phyloP scores from a whole-genome alignment of 2,888 invertebrate genomes.

The Thumatha senex region DNA sequence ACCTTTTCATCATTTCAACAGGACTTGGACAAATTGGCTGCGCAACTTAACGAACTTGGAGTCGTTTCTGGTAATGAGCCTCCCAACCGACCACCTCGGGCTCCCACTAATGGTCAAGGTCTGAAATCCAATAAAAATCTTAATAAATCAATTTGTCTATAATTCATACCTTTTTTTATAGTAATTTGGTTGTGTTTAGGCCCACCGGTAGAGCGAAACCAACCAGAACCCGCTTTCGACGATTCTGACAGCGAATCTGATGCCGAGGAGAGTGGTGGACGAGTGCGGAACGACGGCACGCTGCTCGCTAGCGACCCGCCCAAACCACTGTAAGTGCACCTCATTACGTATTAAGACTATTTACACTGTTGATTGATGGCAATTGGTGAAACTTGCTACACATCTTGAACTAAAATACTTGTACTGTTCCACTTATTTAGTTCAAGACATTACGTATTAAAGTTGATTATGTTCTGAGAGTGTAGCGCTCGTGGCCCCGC shows the following conservation, averaged over 20 bases:
- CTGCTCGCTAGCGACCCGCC: conserved; percentile 98
- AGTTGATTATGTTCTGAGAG: too few relatives aligned
- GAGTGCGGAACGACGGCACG: conserved; percentile 95
- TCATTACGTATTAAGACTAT: too few relatives aligned
- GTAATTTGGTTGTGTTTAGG: conserved; percentile 40
- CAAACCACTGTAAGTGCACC: conserved; percentile 93
- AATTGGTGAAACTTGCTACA: too few relatives aligned
- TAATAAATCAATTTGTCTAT: neutral
- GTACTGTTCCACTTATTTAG: too few relatives aligned
- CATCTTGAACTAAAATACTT: too few relatives aligned
- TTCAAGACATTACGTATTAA: too few relatives aligned
- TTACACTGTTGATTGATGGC: too few relatives aligned
- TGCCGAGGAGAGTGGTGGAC: conserved; percentile 91
- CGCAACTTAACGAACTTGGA: conserved; percentile 97
- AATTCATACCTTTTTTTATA: neutral
- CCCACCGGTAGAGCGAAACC: conserved; percentile 81
- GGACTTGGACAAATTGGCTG: conserved; percentile 98
- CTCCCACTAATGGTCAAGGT: conserved; percentile 79
- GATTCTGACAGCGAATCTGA: conserved; percentile 93
- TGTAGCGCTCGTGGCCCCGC: too few relatives aligned
- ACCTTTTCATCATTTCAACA: conserved; percentile 60
- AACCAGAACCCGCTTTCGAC: conserved; percentile 86
- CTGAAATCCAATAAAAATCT: conserved; percentile 2
- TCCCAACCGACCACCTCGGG: conserved; percentile 77
- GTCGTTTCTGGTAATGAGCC: conserved; percentile 90